phyloP scores from a whole-genome alignment of 2,888 invertebrate genomes.

The Thalpophila matura region DNA sequence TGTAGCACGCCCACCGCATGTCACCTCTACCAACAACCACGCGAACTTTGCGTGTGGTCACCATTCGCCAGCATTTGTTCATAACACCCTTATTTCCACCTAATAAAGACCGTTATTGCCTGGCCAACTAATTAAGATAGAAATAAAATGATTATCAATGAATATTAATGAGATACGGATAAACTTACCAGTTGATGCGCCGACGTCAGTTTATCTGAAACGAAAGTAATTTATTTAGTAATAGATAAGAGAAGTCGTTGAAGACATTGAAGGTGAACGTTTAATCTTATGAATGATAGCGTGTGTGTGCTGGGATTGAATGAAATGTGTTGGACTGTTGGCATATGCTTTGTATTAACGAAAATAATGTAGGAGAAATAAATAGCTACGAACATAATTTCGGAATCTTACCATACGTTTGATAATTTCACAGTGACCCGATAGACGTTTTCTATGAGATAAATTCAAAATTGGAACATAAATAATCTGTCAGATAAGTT shows the following conservation, averaged over 20 bases:
- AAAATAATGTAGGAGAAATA: neutral
- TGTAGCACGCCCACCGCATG: slow-evolving; percentile 66
- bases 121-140: slow-evolving; percentile 40
- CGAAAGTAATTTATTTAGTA: slow-evolving; percentile 45
- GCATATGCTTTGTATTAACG: neutral
- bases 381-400: too few species aligned
- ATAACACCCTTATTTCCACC: slow-evolving; percentile 9
- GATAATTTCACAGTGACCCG: too few species aligned
- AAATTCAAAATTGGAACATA: too few species aligned
- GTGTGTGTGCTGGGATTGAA: slow-evolving; percentile 11
- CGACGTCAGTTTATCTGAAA: slow-evolving; percentile 57
- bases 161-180: slow-evolving; percentile 38
- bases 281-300: slow-evolving; percentile 35
- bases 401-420: too few species aligned
- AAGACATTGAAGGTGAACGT: slow-evolving; percentile 46
- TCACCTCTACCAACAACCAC: slow-evolving; percentile 60
- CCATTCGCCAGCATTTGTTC: slow-evolving; percentile 46
- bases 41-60: slow-evolving; percentile 65
- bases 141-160: slow-evolving; percentile 41
- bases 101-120: slow-evolving; percentile 30
- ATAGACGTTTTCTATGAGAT: too few species aligned
- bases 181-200: slow-evolving; percentile 50
- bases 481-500: too few species aligned
- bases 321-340: slow-evolving; percentile 3
- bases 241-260: slow-evolving; percentile 45